Percentiles rank a stretch among this genome's conserved stretches.
Conservation (phyloP, 2,113 vertebrate species). For the Lampris incognitus region DNA sequence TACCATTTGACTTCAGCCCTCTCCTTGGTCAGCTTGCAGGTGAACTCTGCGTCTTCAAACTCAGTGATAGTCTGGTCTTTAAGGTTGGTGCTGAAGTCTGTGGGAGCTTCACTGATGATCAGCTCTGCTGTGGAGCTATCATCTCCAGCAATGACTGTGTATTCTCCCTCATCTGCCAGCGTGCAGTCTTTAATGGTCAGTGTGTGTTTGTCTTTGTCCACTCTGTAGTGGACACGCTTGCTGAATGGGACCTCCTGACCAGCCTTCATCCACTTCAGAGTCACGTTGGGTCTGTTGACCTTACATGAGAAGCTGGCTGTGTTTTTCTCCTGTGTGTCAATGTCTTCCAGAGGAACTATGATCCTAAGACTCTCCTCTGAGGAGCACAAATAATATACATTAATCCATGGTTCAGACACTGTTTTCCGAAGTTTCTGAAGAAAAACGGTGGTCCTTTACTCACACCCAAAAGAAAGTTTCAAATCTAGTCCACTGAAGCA, state of each 20-base stretch:
- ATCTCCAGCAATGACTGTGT: constrained; percentile 90
- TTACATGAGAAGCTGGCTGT: constrained; percentile 95
- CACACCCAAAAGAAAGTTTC: no score
- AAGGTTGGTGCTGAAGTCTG: constrained; percentile 90
- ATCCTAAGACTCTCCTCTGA: constrained; percentile 96
- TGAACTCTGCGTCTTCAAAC: constrained; percentile 95
- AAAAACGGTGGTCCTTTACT: no score
- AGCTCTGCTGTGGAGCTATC: constrained; percentile 93
- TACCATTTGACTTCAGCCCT: constrained; percentile 97
- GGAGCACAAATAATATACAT: background rate
- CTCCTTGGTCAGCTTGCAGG: constrained; percentile 93
- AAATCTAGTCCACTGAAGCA: no score
- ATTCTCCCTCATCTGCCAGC: constrained; percentile 95
- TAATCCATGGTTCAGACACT: no score
- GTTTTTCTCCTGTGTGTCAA: constrained; percentile 98
- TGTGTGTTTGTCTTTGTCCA: constrained; percentile 95
- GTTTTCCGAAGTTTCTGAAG: no score
- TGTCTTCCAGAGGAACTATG: constrained; percentile 92
- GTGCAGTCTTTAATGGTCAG: constrained; percentile 95
- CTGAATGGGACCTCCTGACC: constrained; percentile 89
- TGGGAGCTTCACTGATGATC: constrained; percentile 96
- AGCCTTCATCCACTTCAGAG: constrained; percentile 92
- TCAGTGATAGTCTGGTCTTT: constrained; percentile 96
- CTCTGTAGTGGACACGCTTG: constrained; percentile 89
- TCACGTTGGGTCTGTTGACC: constrained; percentile 92